Evolutionary conservation across 1,140 invertebrate genomes (phyloP).

Genomic region (Papilio polytes): DNA sequence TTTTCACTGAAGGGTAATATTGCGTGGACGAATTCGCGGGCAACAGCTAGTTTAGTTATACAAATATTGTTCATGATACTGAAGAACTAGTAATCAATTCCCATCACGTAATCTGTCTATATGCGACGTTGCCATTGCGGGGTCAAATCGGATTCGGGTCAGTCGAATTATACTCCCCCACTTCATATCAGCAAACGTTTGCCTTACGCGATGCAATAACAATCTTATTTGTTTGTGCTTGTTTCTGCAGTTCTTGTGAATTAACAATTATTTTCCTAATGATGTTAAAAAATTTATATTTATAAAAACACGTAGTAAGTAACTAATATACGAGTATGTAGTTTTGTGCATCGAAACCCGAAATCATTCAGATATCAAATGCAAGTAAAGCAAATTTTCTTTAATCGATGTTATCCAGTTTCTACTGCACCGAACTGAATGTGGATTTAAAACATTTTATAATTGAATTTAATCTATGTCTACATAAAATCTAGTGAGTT

Average conservation of each 20-base stretch:
- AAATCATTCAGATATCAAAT: too few species aligned
- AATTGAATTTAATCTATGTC: background rate
- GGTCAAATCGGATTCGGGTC: constrained; percentile 50
- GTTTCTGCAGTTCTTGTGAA: background rate
- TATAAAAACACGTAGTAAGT: too few species aligned
- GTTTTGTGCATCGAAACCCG: background rate
- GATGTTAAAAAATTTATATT: background rate
- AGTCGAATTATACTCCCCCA: constrained; percentile 48
- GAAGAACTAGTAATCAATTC: background rate
- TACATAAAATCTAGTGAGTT: background rate
- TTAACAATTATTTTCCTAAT: background rate
- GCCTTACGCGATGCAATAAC: constrained; percentile 20
- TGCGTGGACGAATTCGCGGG: too few species aligned
- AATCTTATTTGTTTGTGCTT: constrained; percentile 33
- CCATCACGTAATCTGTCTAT: background rate
- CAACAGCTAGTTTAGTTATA: too few species aligned
- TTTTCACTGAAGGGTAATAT: too few species aligned
- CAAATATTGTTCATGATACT: background rate
- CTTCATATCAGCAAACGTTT: constrained; percentile 43
- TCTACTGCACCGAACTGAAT: background rate
- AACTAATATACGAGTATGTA: too few species aligned
- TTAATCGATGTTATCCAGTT: background rate
- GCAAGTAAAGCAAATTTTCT: too few species aligned
- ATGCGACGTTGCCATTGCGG: background rate
- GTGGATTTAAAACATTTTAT: background rate